Base-by-base conservation (phyloP, 2,797 vertebrate species). In the Gorsachius magnificus region DNA sequence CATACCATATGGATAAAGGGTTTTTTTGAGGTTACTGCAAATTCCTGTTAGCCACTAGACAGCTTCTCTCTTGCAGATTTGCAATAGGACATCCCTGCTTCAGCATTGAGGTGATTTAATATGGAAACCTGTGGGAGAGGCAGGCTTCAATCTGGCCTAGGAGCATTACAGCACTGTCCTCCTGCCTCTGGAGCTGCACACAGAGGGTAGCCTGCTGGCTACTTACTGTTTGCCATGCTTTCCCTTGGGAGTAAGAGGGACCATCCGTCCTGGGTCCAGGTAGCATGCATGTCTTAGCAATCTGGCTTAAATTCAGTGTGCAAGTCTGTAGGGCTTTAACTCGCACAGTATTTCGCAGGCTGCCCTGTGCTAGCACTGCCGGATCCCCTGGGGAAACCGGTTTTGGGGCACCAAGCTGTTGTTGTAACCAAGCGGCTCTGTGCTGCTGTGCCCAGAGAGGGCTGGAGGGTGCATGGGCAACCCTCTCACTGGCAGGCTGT, bases 51-150 rank as follows among this genome's bases (percentile, higher is more conserved):
- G 75, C 29, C 74, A 43, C n/a, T 66, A 78, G 68, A 25, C 36
- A 91, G 84, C 65, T 87, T 66, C 51, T 77, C 25, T 93, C 92
- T 95, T 61, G 53, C 61, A 70, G 54, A 35, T 68, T 36, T 79
- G 57, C 50, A 29, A 10, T 17, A 83, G 77, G 54, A 45, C 21
- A 6, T 70, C 22, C 88, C 57, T 87, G 20, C 60, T 81, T 72
- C 2, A 1, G 29, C 75, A 19, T 3, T 54, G 77, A 90, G 80
- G 38, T 71, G 72, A 70, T 90, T 89, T 69, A 31, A 58, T 50
- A 46, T 9, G 57, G 68, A 77, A 69, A 89, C n/a, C 31, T 48
- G 7, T 58, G 35, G 54, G 41, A 87, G 57, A 75, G 29, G 41
- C n/a, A 78, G 75, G 56, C 38, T 87, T 76, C 15, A 11, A 25